Evolutionary conservation across 2,888 invertebrate genomes (phyloP), one percentile per base, ranked within the genome.

Genomic region (Platerodrilus igneus): DNA sequence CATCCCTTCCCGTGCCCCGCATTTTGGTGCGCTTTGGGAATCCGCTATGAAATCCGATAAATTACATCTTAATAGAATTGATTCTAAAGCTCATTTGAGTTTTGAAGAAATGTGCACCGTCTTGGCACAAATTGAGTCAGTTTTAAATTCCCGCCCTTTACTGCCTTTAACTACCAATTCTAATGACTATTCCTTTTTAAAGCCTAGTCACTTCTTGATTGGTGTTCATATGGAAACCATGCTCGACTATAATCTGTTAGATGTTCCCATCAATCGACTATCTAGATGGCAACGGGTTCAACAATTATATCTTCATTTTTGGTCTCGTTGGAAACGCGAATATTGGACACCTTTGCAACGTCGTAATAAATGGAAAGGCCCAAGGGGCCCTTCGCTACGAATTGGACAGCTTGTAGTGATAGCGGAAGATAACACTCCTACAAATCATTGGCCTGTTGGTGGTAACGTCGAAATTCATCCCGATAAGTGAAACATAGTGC

Each of bases 21-120:
- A 59, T 32, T 49, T 53, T 14, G 58, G 59, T 7, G 60, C 57
- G 1, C 26, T 58, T 4, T 58, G 56, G 58, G 57, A 61, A 31
- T 40, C 54, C 1, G 51, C 48, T 0, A 52, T 60, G 2, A 59
- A 60, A 28, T 48, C 50, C 2, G 51, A 52, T 1, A 63, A 63
- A 44, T 35, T 37, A 11, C 56, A 59, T 35, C 29, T 56, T 4
- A 45, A 47, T 7, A 33, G 48, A 3, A 37, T 51, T 1, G 37
- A 53, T 3, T 10, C 10, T 4, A 43, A 46, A 13, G 14, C 32
- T 3, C 35, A 29, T 8, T 23, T 57, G 6, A 57, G 43, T 3
- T 54, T 45, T 23, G 54, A 60, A 27, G 53, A 62, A 39, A 43
- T 50, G 10, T 26, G 9, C 3, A 55, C 51, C 1, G n/a, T 52